These are phyloP conservation scores for Leptobrachium leishanense DNA, from an alignment of 2,113 vertebrate genomes.

Conservation along the genomic window DNA sequence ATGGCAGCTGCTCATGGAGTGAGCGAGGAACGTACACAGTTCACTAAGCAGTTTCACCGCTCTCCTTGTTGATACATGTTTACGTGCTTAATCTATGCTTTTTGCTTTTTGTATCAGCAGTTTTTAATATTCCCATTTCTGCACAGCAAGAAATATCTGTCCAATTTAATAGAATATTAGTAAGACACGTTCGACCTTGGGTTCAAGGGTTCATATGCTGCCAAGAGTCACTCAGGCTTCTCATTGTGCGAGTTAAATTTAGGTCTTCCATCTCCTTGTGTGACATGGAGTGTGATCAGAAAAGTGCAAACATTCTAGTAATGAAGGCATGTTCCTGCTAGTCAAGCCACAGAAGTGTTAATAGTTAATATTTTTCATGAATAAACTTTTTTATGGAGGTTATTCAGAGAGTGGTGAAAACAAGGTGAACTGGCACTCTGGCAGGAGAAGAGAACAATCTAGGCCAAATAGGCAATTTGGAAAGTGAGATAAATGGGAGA, in stretches of 20 bases:
- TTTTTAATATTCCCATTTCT: conserved; percentile 30
- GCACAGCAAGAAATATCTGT: conserved; percentile 21
- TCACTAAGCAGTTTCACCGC: conserved; percentile 11
- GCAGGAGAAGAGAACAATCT: no score
- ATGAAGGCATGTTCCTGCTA: not conserved
- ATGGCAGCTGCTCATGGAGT: conserved; percentile 30
- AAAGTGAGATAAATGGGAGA: no score
- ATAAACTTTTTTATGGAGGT: no score
- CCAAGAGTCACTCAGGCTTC: conserved; percentile 9
- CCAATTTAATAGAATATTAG: conserved; percentile 26
- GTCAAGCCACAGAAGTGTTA: not conserved
- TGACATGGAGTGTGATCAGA: conserved; percentile 5
- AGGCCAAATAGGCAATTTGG: no score
- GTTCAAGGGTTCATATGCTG: conserved; percentile 13
- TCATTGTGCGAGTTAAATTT: conserved; percentile 11
- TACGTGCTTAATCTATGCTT: conserved; percentile 7
- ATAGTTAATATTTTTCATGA: not conserved
- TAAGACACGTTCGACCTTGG: conserved; percentile 6
- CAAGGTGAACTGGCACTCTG: no score
- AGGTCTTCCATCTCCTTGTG: conserved; percentile 12
- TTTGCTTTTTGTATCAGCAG: conserved; percentile 15
- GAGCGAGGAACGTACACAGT: conserved; percentile 17
- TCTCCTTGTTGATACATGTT: conserved; percentile 6
- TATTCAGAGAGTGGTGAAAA: no score
- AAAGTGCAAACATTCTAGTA: conserved; percentile 7